phyloP scores from a whole-genome alignment of 1,140 invertebrate genomes.

The Octopus sinensis region DNA sequence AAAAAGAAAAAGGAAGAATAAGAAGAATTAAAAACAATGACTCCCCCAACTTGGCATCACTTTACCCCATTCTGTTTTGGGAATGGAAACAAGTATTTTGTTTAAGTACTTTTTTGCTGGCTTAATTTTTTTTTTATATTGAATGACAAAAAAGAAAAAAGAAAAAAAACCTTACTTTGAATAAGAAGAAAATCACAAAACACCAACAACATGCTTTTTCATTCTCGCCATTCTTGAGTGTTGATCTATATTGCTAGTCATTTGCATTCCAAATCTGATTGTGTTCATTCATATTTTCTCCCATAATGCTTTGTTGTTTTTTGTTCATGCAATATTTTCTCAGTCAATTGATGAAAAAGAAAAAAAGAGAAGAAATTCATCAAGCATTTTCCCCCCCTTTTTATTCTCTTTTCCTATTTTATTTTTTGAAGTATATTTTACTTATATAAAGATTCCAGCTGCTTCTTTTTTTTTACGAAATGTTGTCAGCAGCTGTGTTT shows the following conservation, averaged over 20 bases:
- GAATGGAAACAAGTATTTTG: constrained; percentile 10
- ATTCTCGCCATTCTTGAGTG: constrained; percentile 2
- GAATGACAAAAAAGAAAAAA: background rate
- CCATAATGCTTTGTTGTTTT: constrained; percentile 5
- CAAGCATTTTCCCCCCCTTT: too few species aligned
- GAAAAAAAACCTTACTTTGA: background rate
- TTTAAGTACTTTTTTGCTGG: constrained; percentile 4
- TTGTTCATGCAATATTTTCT: constrained; percentile 10
- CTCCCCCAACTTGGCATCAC: background rate
- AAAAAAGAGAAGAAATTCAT: too few species aligned
- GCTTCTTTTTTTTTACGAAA: too few species aligned
- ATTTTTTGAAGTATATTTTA: too few species aligned
- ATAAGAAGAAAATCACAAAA: background rate
- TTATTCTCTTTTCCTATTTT: too few species aligned
- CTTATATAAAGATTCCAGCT: too few species aligned
- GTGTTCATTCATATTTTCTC: constrained; percentile 2
- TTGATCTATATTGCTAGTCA: constrained; percentile 1
- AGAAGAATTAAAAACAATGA: background rate
- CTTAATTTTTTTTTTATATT: constrained; percentile 6
- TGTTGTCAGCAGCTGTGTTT: constrained; percentile 4
- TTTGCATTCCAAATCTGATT: constrained; percentile 4
- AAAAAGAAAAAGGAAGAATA: constrained; percentile 2
- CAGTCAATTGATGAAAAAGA: too few species aligned
- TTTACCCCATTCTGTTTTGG: background rate
- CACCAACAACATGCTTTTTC: background rate